Evolutionary conservation across 1,140 invertebrate genomes (phyloP), one percentile per base, ranked within the genome.

Genomic region (Megalonaias nervosa): DNA sequence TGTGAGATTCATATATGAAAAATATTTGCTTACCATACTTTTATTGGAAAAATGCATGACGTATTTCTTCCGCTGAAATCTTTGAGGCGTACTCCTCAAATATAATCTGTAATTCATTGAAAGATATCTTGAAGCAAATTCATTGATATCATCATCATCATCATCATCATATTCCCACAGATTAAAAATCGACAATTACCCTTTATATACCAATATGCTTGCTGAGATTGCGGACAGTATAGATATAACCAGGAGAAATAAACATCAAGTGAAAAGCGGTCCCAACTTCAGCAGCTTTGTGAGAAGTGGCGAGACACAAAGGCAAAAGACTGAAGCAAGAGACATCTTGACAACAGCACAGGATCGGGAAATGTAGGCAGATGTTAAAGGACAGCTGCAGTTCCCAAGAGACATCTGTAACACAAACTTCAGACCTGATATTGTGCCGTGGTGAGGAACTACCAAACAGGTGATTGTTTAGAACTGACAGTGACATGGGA

Each of bases 301-400:
- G 26, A 61, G 56, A 71, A 26, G 61, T 60, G 58, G 69, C 1
- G 58, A 26, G 59, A 38, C 31, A 12, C 31, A 64, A 23, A 17
- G 13, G 11, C 14, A 55, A 66, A 23, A 14, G 26, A 23, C 2
- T 71, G 21, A 14, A 38, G 56, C 19, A 55, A 56, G 23, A 23
- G 19, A 23, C 61, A 70, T 65, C 15, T 17, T 62, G 64, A 23
- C 66, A 23, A 14, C 26, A 48, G 61, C 59, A 1, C 21, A 64
- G 26, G 55, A 48, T 15, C 74, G 67, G 71, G 55, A 79, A n/a
- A 64, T 70, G 19, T 56, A 31, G 59, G 66, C 61, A 3, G 74
- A 81, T 48, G 19, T 71, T 21, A 26, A 61, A 15, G 74, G 67
- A 62, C 64, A 81, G 56, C 71, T 81, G n/a, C 48, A 65, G 17